A percentile compares a stretch with the other conserved stretches of the same genome.
phyloP scores from a whole-genome alignment of 2,888 invertebrate species.

The Chrysolina oricalcia region DNA sequence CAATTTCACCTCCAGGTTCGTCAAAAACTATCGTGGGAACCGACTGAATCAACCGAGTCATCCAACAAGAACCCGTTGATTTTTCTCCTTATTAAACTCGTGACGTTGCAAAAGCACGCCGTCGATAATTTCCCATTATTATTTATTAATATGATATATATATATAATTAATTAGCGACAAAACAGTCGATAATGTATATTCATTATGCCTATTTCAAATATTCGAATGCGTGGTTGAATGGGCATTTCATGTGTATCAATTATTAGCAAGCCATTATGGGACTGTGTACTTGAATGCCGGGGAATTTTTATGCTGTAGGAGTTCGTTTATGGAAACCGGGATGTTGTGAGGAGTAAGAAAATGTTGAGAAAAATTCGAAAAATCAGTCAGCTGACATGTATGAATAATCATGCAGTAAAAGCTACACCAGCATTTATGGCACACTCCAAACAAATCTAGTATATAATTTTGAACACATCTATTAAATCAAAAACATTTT shows the following conservation, averaged over 20 bases:
- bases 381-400: too few species aligned
- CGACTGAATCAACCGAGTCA: neutral
- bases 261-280: constrained; percentile 10
- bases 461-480: too few species aligned
- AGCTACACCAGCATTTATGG: too few species aligned
- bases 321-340: neutral
- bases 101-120: constrained; percentile 9
- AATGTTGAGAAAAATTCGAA: neutral
- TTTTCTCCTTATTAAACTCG: neutral
- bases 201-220: constrained; percentile 6
- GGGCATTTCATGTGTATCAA: neutral
- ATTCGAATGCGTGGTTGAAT: neutral
- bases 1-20: neutral
- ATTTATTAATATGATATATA: constrained; percentile 5
- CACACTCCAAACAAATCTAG: too few species aligned
- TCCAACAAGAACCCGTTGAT: neutral
- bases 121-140: neutral
- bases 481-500: too few species aligned
- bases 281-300: constrained; percentile 2
- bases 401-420: too few species aligned
- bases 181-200: neutral
- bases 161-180: constrained; percentile 11
- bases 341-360: neutral
- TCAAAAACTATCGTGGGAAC: constrained; percentile 12
- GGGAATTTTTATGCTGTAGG: neutral